A percentile compares a stretch with the other conserved stretches of the same genome.
These are phyloP conservation scores for Apodemia duryi DNA, from an alignment of 2,888 invertebrate genomes.

Conservation along the genomic window DNA sequence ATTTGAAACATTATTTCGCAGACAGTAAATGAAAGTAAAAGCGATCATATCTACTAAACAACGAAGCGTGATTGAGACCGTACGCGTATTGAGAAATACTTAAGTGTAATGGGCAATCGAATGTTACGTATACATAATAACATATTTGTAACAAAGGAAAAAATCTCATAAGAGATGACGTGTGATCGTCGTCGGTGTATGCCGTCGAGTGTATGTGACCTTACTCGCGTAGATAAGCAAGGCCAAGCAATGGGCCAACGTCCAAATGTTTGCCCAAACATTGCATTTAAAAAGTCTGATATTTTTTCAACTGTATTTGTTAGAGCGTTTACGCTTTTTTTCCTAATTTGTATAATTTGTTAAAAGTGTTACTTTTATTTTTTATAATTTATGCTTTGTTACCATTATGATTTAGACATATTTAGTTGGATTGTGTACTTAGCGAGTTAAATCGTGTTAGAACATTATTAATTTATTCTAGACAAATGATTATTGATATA, in stretches of 20 bases:
- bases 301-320: constrained; percentile 49
- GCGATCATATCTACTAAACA: constrained; percentile 31
- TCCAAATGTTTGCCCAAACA: constrained; percentile 52
- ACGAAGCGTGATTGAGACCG: constrained; percentile 36
- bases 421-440: constrained; percentile 42
- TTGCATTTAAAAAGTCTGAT: constrained; percentile 64
- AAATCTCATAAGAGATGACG: constrained; percentile 37
- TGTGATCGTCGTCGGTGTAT: constrained; percentile 30
- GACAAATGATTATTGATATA: constrained; percentile 26
- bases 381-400: constrained; percentile 59
- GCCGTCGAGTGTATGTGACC: constrained; percentile 36
- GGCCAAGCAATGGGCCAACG: constrained; percentile 50
- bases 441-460: constrained; percentile 36
- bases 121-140: constrained; percentile 42
- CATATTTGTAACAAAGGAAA: constrained; percentile 37
- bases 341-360: constrained; percentile 49
- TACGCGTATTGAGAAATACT: constrained; percentile 32
- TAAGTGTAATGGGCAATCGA: constrained; percentile 32
- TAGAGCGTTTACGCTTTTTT: constrained; percentile 40
- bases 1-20: constrained; percentile 31
- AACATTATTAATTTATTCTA: constrained; percentile 39
- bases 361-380: constrained; percentile 47
- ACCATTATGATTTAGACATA: constrained; percentile 54
- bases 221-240: constrained; percentile 36
- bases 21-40: constrained; percentile 44